These are phyloP conservation scores for Entomobrya multifasciata DNA, from an alignment of 2,888 invertebrate species.

Conservation along the genomic window DNA sequence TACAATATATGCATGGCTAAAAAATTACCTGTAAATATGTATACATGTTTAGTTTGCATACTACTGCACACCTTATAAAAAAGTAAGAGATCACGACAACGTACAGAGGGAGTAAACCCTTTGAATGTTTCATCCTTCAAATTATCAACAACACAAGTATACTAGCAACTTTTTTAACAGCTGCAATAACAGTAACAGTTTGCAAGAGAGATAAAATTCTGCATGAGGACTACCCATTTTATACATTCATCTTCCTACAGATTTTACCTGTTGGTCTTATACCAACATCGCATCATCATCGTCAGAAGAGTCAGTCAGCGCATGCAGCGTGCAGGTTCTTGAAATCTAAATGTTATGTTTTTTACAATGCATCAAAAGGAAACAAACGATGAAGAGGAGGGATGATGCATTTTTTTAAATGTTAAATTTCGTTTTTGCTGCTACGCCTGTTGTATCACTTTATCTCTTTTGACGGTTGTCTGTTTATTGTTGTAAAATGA, in stretches of 20 bases:
- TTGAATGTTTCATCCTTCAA: constrained; percentile 27
- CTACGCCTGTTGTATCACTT: constrained; percentile 54
- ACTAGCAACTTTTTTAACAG: constrained; percentile 13
- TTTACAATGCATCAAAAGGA: not conserved
- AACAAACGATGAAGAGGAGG: constrained; percentile 24
- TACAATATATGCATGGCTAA: not conserved
- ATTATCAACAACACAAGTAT: not conserved
- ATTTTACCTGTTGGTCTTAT: not conserved
- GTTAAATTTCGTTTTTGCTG: constrained; percentile 17
- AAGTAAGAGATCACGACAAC: constrained; percentile 41
- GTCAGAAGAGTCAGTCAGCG: too few species aligned
- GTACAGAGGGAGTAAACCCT: constrained; percentile 57
- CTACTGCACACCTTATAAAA: not conserved
- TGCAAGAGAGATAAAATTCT: constrained; percentile 48
- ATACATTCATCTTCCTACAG: not conserved
- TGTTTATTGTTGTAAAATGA: constrained; percentile 54
- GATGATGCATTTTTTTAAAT: constrained; percentile 43
- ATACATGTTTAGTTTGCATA: constrained; percentile 6
- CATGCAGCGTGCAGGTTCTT: not conserved
- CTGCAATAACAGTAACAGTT: constrained; percentile 56
- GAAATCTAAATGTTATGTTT: not conserved
- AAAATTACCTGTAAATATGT: not conserved
- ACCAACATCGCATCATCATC: not conserved
- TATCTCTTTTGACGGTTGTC: constrained; percentile 26
- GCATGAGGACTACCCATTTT: not conserved